Evolutionary conservation across 2,113 vertebrate species (phyloP).

Genomic region (Capreolus pygargus): DNA sequence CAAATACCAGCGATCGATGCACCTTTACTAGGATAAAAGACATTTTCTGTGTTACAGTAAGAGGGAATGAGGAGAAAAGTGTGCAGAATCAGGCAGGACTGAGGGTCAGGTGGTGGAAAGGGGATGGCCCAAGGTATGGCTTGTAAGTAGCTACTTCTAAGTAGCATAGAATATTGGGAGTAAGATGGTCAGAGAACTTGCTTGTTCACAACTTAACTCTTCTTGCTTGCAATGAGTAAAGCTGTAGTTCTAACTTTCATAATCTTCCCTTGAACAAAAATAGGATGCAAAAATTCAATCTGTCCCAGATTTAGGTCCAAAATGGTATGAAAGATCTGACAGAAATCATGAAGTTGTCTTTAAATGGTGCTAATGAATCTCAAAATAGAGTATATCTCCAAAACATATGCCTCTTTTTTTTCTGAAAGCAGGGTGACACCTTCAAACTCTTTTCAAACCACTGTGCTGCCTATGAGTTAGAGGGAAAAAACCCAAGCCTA

Average conservation of each 20-base stretch:
- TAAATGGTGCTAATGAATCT: constrained; percentile 41
- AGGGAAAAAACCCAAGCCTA: neutral
- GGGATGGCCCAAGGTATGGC: neutral
- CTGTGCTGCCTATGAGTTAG: neutral
- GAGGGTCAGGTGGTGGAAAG: neutral
- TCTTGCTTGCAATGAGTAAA: constrained; percentile 43
- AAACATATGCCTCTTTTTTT: neutral
- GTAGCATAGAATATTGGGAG: neutral
- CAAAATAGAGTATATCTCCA: neutral
- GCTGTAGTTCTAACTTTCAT: constrained; percentile 54
- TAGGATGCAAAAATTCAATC: constrained; percentile 63
- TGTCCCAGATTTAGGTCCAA: constrained; percentile 64
- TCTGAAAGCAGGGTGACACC: neutral
- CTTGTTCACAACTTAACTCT: constrained; percentile 42
- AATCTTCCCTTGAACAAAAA: constrained; percentile 64
- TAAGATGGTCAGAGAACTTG: neutral
- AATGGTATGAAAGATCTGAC: constrained; percentile 27
- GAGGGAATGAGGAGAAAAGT: neutral
- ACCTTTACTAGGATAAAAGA: neutral
- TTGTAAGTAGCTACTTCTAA: neutral
- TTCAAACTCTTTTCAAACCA: constrained; percentile 17
- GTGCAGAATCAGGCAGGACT: neutral
- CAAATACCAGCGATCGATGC: neutral
- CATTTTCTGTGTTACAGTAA: neutral
- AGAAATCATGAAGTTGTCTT: constrained; percentile 52